These are phyloP conservation scores for Shinisaurus crocodilurus DNA, from an alignment of 2,113 vertebrate species.

Conservation along the genomic window DNA sequence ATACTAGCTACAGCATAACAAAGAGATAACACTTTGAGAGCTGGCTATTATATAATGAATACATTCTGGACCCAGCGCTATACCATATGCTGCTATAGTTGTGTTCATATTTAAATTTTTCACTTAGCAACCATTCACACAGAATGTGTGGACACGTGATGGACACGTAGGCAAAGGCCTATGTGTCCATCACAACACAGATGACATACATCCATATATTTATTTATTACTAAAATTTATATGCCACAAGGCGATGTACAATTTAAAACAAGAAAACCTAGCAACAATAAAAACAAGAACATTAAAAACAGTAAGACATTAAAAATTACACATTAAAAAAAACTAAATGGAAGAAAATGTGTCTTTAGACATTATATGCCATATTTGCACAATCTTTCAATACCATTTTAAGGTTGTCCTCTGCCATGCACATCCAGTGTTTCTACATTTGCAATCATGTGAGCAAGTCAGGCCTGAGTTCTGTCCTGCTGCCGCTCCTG, in stretches of 20 bases:
- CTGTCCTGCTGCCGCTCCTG: too few relatives aligned
- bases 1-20: background rate
- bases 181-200: background rate
- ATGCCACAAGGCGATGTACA: too few relatives aligned
- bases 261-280: too few relatives aligned
- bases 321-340: too few relatives aligned
- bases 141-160: too few relatives aligned
- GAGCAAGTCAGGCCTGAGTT: too few relatives aligned
- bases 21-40: background rate
- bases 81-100: background rate
- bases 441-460: background rate
- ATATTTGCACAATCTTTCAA: background rate
- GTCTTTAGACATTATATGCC: too few relatives aligned
- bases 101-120: background rate
- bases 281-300: too few relatives aligned
- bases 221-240: background rate
- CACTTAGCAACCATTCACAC: background rate
- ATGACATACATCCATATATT: background rate
- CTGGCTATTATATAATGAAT: background rate
- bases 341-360: too few relatives aligned
- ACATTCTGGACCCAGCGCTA: background rate
- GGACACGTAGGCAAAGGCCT: rapidly evolving
- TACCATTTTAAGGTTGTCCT: background rate
- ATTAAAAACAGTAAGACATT: too few relatives aligned
- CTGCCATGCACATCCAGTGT: background rate